Base-by-base conservation (phyloP, 2,113 vertebrate genomes). In the Aldabrachelys gigantea region DNA sequence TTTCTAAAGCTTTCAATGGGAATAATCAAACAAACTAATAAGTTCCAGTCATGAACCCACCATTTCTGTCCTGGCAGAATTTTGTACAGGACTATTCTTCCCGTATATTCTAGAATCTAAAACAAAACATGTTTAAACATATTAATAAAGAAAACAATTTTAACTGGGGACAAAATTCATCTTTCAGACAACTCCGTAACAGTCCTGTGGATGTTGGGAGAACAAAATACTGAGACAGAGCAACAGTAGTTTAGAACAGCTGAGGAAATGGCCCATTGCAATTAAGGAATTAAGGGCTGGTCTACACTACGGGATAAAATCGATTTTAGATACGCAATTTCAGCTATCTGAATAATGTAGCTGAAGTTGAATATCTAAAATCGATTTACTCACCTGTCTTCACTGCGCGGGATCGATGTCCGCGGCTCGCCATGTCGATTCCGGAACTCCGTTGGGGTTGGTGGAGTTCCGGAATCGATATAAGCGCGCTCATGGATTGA, bases 231-330 rank as follows among this genome's bases (percentile, higher is more conserved):
- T 2, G 1, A 6, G 14, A 22, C 72, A 16, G n/a, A 62, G 19
- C 91, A 94, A 84, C 22, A 53, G 38, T 41, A 21, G 27, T 3
- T 53, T 89, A 72, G 52, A 29, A 11, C 57, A 86, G 44, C 22
- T 84, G 89, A 72, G 72, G 52, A 90, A 87, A 83, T 56, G 29
- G 92, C 10, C 41, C 29, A 10, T 86, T 90, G 62, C 54, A 88
- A 89, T 94, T 89, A 82, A 54, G 59, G 59, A 85, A 88, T 93
- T 89, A 82, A 62, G n/a, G n/a, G n/a, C n/a, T n/a, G n/a, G n/a
- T n/a, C n/a, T n/a, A n/a, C n/a, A n/a, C n/a, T n/a, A n/a, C n/a
- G n/a, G n/a, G n/a, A n/a, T n/a, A n/a, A n/a, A n/a, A n/a, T n/a
- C n/a, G n/a, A n/a, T n/a, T n/a, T n/a, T n/a, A n/a, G n/a, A n/a